phyloP scores from a whole-genome alignment of 2,888 invertebrate genomes.

The Argynnis bischoffii region DNA sequence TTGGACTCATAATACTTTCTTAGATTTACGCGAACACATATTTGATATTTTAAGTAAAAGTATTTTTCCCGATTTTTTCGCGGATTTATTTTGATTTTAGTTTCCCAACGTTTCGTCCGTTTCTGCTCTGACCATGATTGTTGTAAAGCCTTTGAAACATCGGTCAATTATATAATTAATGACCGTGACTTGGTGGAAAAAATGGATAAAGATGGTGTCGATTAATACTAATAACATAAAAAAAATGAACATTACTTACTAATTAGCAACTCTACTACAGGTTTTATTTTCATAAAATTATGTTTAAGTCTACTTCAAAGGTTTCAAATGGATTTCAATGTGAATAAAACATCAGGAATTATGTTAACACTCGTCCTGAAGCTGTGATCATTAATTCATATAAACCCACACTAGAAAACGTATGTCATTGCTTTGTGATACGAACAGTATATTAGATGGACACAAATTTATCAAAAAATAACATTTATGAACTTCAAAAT shows the following conservation, averaged over 20 bases:
- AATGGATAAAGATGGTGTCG: no score
- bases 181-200: no score
- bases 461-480: slow-evolving; percentile 6
- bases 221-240: no score
- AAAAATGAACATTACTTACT: slow-evolving; percentile 8
- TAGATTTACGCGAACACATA: no score
- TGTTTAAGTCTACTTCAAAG: slow-evolving; percentile 23
- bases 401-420: slow-evolving; percentile 26
- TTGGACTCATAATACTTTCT: no score
- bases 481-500: not conserved
- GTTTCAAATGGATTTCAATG: slow-evolving; percentile 30
- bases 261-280: slow-evolving; percentile 20
- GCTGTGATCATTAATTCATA: slow-evolving; percentile 43
- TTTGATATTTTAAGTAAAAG: no score
- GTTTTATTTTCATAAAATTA: slow-evolving; percentile 32
- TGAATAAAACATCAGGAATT: slow-evolving; percentile 44
- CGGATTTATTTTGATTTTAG: no score
- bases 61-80: no score
- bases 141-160: no score
- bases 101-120: no score
- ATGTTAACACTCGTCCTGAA: slow-evolving; percentile 42
- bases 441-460: slow-evolving; percentile 23
- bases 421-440: slow-evolving; percentile 21
- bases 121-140: no score
- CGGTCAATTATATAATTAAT: no score